Conservation (phyloP, 2,797 vertebrate genomes). For the Epinephelus coioides region DNA sequence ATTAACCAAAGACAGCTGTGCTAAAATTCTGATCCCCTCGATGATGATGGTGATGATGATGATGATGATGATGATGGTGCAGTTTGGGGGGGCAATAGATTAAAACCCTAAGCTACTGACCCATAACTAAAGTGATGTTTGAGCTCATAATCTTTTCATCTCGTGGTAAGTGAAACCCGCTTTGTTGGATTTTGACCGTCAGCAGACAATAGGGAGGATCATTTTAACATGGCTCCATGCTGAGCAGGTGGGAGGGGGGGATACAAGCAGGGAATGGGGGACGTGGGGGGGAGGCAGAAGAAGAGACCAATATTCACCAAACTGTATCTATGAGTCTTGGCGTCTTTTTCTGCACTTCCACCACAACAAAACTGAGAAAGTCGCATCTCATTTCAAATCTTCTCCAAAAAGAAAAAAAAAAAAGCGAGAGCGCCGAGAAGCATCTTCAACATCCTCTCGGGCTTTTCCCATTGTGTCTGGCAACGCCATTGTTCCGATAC, state of each 20-base stretch:
- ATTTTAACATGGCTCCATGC: constrained; percentile 53
- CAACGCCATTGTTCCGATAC: constrained; percentile 72
- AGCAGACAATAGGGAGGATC: constrained; percentile 64
- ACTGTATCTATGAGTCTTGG: constrained; percentile 17
- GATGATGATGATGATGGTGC: constrained; percentile 49
- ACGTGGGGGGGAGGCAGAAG: neutral
- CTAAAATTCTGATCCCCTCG: constrained; percentile 31
- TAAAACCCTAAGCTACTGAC: constrained; percentile 74
- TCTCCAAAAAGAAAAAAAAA: neutral
- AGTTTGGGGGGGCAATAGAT: constrained; percentile 65
- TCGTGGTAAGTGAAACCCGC: constrained; percentile 76
- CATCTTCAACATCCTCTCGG: constrained; percentile 44
- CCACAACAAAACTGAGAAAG: constrained; percentile 25
- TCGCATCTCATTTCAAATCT: constrained; percentile 25
- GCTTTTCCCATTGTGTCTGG: constrained; percentile 45
- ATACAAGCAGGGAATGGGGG: neutral
- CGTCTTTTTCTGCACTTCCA: constrained; percentile 9
- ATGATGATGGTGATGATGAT: constrained; percentile 37
- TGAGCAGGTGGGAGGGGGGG: constrained; percentile 32
- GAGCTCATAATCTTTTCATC: constrained; percentile 77
- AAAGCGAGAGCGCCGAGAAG: neutral
- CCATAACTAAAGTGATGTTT: constrained; percentile 78
- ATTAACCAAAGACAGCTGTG: constrained; percentile 63
- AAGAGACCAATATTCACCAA: constrained; percentile 24
- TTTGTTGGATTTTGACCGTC: constrained; percentile 67